These are phyloP conservation scores for Aplochiton taeniatus DNA, from an alignment of 2,797 vertebrate genomes.

Conservation along the genomic window DNA sequence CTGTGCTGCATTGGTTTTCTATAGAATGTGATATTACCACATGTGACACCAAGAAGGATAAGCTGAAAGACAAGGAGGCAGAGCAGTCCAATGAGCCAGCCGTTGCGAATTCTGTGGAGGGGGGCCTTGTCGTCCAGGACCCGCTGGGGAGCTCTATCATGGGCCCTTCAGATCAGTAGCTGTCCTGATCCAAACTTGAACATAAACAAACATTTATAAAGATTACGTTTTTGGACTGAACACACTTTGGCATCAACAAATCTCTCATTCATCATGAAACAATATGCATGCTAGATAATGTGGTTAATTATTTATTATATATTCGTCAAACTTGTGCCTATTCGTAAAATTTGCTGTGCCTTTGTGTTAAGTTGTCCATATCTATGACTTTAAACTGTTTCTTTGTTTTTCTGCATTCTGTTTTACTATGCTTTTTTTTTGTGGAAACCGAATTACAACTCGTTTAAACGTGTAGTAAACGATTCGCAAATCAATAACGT, in stretches of 20 bases:
- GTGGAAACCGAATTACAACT: too few species aligned
- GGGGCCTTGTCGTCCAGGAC: constrained; percentile 56
- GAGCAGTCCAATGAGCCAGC: constrained; percentile 11
- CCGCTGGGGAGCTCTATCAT: constrained; percentile 67
- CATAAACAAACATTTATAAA: constrained; percentile 3
- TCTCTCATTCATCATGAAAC: constrained; percentile 6
- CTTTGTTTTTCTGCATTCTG: too few species aligned
- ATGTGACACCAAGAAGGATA: constrained; percentile 38
- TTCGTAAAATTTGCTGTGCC: too few species aligned
- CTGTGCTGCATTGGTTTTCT: too few species aligned
- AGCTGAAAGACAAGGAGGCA: constrained; percentile 25
- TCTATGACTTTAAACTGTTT: neutral
- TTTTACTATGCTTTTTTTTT: too few species aligned
- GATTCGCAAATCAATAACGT: neutral
- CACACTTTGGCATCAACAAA: neutral
- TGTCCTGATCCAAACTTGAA: neutral
- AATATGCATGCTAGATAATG: neutral
- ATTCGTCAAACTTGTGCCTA: too few species aligned
- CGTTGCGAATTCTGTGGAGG: constrained; percentile 39
- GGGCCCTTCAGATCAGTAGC: constrained; percentile 35
- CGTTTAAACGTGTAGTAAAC: neutral
- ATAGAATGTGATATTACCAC: constrained; percentile 48
- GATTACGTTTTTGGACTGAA: neutral
- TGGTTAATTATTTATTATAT: constrained; percentile 19
- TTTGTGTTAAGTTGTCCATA: neutral